Conservation (phyloP, 2,113 vertebrate species). For the Amphiprion percula region DNA sequence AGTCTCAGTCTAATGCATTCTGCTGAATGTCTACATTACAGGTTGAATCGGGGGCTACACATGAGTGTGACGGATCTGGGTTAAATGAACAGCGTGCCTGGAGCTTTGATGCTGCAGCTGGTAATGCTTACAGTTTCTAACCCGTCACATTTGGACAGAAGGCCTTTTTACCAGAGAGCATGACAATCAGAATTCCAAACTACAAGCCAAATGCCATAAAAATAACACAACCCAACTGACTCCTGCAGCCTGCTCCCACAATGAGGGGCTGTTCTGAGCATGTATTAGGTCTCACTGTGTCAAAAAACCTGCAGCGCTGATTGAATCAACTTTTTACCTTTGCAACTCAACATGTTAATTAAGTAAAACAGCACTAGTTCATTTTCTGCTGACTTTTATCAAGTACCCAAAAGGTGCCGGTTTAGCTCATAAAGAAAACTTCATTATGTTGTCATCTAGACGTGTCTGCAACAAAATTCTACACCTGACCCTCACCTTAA, state of each 20-base stretch:
- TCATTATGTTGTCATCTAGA: constrained; percentile 13
- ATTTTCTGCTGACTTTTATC: constrained; percentile 25
- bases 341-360: constrained; percentile 45
- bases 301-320: constrained; percentile 4
- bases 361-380: constrained; percentile 52
- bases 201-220: constrained; percentile 81
- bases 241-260: constrained; percentile 53
- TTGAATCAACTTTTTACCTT: constrained; percentile 27
- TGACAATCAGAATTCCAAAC: constrained; percentile 83
- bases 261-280: constrained; percentile 42
- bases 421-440: constrained; percentile 48
- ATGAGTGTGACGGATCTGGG: constrained; percentile 73
- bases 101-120: constrained; percentile 83
- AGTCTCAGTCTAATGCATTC: constrained; percentile 63
- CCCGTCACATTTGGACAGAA: constrained; percentile 70
- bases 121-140: constrained; percentile 78
- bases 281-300: constrained; percentile 31
- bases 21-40: constrained; percentile 78
- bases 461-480: constrained; percentile 8
- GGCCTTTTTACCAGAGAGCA: constrained; percentile 68
- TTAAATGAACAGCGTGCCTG: constrained; percentile 72
- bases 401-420: constrained; percentile 13
- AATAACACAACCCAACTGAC: constrained; percentile 72
- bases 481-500: constrained; percentile 25
- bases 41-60: constrained; percentile 70